Conservation (phyloP, 2,113 vertebrate species). For the Aptenodytes forsteri region DNA sequence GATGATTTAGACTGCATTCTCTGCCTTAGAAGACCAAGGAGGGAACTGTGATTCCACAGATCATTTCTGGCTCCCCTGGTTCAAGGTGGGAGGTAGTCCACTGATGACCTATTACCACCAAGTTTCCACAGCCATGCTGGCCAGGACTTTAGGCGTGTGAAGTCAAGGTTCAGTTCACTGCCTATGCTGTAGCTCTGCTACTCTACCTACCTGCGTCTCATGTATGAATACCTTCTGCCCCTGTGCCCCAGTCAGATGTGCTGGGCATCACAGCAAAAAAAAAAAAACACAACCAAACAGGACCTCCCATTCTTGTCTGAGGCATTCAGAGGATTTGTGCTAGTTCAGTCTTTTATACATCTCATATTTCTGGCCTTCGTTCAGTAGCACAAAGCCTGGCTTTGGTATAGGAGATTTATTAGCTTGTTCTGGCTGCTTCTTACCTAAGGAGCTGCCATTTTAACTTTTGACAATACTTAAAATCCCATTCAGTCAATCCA, state of each 20-base stretch:
- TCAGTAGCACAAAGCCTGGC: background rate
- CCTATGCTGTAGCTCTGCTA: background rate
- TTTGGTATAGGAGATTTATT: background rate
- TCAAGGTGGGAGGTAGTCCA: constrained; percentile 9
- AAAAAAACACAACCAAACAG: background rate
- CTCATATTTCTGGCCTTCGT: background rate
- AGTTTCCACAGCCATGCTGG: background rate
- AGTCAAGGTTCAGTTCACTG: background rate
- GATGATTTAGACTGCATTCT: background rate
- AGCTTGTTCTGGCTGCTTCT: background rate
- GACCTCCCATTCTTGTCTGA: background rate
- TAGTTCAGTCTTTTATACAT: background rate
- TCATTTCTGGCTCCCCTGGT: constrained; percentile 15
- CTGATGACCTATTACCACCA: background rate
- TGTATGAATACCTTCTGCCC: background rate
- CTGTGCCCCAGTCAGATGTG: background rate
- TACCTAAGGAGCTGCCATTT: background rate
- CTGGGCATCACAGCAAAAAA: background rate
- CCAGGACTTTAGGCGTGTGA: background rate
- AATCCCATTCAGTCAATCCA: background rate
- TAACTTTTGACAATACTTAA: background rate
- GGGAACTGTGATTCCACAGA: background rate
- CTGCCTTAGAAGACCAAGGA: background rate
- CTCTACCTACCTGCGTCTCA: background rate
- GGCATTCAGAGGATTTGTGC: background rate